phyloP scores from a whole-genome alignment of 2,113 vertebrate species.

The Aramus guarauna region DNA sequence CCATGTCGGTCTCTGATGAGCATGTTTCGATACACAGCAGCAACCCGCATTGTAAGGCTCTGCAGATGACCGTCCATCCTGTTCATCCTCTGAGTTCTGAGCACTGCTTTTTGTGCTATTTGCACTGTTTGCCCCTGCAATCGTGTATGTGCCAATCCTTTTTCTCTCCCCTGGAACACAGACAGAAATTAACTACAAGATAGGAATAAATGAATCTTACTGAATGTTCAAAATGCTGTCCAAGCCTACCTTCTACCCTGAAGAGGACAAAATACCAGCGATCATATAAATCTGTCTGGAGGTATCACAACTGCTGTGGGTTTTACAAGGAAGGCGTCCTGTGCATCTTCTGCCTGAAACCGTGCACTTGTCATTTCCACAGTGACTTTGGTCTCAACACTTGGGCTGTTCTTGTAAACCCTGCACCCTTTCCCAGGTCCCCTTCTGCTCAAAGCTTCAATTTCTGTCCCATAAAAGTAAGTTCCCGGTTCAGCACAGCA shows the following conservation, averaged over 20 bases:
- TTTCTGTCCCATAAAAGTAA: neutral
- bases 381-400: neutral
- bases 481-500: accelerated
- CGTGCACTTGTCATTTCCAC: neutral
- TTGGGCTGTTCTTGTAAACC: neutral
- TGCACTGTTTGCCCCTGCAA: neutral
- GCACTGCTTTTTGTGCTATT: neutral
- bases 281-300: neutral
- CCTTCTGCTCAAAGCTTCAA: neutral
- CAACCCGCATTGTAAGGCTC: neutral
- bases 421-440: neutral
- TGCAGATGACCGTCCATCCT: neutral
- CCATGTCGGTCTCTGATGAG: accelerated
- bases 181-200: neutral
- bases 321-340: neutral
- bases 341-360: accelerated
- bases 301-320: neutral
- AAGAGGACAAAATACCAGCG: neutral
- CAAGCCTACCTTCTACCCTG: neutral
- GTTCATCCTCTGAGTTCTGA: accelerated
- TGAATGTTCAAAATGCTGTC: neutral
- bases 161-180: neutral
- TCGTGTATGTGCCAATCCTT: neutral
- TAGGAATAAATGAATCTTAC: neutral
- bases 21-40: accelerated